These are phyloP conservation scores for Laterallus jamaicensis DNA, from an alignment of 2,113 vertebrate species.

Conservation along the genomic window DNA sequence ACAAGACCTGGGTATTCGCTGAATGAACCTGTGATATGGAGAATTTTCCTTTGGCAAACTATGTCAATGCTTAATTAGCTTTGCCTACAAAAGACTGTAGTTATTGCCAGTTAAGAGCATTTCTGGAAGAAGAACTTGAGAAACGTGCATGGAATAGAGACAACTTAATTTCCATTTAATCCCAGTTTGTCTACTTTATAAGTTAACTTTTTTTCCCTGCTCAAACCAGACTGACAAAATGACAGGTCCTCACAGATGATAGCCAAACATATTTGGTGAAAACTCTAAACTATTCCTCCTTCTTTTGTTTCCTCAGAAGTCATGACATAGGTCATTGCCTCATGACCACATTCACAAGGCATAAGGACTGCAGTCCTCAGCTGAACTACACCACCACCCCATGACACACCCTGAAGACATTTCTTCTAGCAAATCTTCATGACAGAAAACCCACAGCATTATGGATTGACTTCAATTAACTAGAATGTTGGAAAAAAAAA, in stretches of 20 bases:
- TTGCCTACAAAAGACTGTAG: neutral
- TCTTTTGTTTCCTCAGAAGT: neutral
- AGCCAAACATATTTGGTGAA: neutral
- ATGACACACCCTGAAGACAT: neutral
- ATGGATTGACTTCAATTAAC: neutral
- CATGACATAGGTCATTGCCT: neutral
- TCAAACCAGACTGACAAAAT: neutral
- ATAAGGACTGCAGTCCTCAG: neutral
- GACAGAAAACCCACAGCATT: neutral
- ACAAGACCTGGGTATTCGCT: neutral
- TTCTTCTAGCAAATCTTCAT: neutral
- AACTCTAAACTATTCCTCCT: neutral
- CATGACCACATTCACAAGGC: neutral
- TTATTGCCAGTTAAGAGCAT: neutral
- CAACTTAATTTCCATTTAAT: neutral
- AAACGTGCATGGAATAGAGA: neutral
- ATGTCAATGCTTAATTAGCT: neutral
- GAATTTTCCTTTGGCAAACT: neutral
- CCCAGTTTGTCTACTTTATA: neutral
- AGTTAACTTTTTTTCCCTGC: neutral
- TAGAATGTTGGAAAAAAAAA: neutral
- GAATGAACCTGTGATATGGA: neutral
- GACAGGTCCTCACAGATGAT: neutral
- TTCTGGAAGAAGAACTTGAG: neutral
- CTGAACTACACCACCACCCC: neutral